phyloP scores from a whole-genome alignment of 1,140 invertebrate genomes.

The Aphaenogaster floridana region DNA sequence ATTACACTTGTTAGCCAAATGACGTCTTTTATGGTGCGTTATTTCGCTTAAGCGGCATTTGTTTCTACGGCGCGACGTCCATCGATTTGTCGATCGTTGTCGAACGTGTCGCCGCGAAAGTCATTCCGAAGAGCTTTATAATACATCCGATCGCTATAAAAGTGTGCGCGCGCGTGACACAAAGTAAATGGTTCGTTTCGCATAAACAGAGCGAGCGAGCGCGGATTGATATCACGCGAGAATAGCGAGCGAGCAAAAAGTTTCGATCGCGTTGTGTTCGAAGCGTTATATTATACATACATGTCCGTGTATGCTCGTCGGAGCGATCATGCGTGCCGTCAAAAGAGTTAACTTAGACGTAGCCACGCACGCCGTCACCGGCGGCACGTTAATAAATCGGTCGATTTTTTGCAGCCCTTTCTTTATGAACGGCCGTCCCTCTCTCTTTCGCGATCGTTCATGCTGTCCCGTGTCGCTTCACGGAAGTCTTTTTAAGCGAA shows the following conservation, averaged over 20 bases:
- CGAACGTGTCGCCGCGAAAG: conserved; percentile 7
- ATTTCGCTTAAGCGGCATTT: conserved; percentile 11
- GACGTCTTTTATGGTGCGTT: conserved; percentile 23
- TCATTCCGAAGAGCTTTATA: conserved; percentile 26
- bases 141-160: conserved; percentile 33
- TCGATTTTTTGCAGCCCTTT: conserved; percentile 57
- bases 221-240: conserved; percentile 60
- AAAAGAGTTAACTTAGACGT: conserved; percentile 65
- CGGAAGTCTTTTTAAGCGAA: conserved; percentile 59
- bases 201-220: conserved; percentile 46
- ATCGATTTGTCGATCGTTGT: conserved; percentile 22
- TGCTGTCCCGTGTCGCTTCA: conserved; percentile 24
- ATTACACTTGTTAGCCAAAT: not conserved
- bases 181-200: conserved; percentile 58
- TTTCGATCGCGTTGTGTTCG: conserved; percentile 46
- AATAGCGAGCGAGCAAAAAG: conserved; percentile 61
- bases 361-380: conserved; percentile 58
- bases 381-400: conserved; percentile 60
- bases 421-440: conserved; percentile 29
- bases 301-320: conserved; percentile 42
- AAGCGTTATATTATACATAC: conserved; percentile 4
- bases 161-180: not conserved
- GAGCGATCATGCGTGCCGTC: conserved; percentile 59
- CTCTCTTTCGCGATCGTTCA: conserved; percentile 23
- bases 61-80: conserved; percentile 1